A percentile compares a stretch with the other conserved stretches of the same genome.
Conservation (phyloP, 2,888 invertebrate genomes). For the Agonum fuliginosum region DNA sequence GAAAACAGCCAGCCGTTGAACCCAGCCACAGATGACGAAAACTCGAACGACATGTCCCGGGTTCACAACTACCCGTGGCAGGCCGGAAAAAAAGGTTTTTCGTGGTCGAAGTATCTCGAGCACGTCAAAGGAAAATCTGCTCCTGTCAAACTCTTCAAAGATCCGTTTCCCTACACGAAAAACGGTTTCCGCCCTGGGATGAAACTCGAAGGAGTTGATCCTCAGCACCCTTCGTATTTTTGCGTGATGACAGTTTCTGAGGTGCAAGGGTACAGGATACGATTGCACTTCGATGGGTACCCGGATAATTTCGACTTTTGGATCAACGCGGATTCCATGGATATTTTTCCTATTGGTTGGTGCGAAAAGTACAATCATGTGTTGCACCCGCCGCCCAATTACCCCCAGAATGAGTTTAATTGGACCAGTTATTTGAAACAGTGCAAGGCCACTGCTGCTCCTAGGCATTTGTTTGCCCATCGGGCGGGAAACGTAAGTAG, state of each 20-base stretch:
- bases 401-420: slow-evolving; percentile 79
- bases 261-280: slow-evolving; percentile 87
- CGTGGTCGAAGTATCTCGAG: slow-evolving; percentile 86
- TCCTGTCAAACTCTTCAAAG: slow-evolving; percentile 85
- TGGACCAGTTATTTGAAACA: slow-evolving; percentile 90
- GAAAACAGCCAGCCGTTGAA: background rate
- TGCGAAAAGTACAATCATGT: slow-evolving; percentile 88
- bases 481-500: slow-evolving; percentile 77
- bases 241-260: slow-evolving; percentile 91
- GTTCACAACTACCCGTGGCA: slow-evolving; percentile 79
- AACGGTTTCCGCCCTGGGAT: slow-evolving; percentile 89
- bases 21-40: slow-evolving; percentile 67
- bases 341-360: slow-evolving; percentile 96
- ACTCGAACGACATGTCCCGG: slow-evolving; percentile 68
- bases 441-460: slow-evolving; percentile 85
- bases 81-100: slow-evolving; percentile 83
- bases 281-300: slow-evolving; percentile 94
- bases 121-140: slow-evolving; percentile 84
- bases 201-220: slow-evolving; percentile 96
- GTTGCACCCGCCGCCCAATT: slow-evolving; percentile 86
- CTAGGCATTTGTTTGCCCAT: slow-evolving; percentile 84
- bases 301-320: slow-evolving; percentile 93
- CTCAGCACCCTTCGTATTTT: slow-evolving; percentile 90
- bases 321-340: slow-evolving; percentile 93
- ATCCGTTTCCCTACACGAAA: slow-evolving; percentile 84